These are phyloP conservation scores for Ammospiza caudacuta DNA, from an alignment of 2,113 vertebrate species.

Conservation along the genomic window DNA sequence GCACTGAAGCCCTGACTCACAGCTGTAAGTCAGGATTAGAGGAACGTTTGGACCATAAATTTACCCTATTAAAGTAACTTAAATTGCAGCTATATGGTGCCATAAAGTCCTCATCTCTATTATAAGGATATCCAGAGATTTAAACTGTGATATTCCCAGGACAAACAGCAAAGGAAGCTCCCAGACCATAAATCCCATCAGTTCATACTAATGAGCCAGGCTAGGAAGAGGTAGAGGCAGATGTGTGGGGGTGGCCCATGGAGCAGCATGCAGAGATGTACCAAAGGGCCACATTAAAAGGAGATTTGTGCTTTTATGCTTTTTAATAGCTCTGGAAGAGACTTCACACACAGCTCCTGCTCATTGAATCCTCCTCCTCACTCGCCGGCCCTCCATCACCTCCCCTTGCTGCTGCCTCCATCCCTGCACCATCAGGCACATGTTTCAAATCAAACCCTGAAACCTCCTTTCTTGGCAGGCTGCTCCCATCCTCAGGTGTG, in stretches of 20 bases:
- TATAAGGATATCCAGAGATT: background rate
- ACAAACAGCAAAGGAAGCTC: background rate
- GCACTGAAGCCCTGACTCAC: background rate
- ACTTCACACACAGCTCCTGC: background rate
- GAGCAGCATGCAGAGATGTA: fast-evolving
- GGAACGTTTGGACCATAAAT: background rate
- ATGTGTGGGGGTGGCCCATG: background rate
- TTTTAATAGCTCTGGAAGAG: background rate
- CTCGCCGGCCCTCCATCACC: fast-evolving
- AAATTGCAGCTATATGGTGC: background rate
- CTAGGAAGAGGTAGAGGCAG: background rate
- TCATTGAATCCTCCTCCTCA: background rate
- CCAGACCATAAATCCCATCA: background rate
- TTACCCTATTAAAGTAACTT: background rate
- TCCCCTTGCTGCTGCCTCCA: fast-evolving
- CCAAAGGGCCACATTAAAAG: background rate
- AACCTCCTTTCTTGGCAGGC: background rate
- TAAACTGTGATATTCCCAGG: background rate
- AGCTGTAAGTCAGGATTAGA: background rate
- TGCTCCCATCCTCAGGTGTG: fast-evolving
- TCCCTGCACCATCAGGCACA: background rate
- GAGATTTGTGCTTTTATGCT: background rate
- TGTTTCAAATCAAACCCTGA: fast-evolving
- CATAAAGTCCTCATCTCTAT: background rate
- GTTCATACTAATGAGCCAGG: background rate